phyloP scores from a whole-genome alignment of 2,888 invertebrate species.

The Brenthis daphne region DNA sequence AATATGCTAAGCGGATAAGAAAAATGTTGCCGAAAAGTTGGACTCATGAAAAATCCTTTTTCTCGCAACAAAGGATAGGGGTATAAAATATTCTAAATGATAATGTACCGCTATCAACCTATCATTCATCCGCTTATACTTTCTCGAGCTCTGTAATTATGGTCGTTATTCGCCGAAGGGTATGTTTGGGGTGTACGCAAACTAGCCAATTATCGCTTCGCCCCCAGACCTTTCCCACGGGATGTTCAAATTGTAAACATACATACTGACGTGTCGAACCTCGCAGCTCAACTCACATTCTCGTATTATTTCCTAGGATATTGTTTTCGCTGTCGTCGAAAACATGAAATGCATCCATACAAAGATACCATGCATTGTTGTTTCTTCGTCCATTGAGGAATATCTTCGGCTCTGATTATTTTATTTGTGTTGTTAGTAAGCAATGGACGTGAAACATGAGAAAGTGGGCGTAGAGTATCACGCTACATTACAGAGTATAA shows the following conservation, averaged over 20 bases:
- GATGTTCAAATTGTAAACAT: conserved; percentile 69
- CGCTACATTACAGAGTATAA: conserved; percentile 59
- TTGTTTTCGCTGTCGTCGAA: conserved; percentile 47
- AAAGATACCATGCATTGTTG: conserved; percentile 31
- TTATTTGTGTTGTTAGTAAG: conserved; percentile 39
- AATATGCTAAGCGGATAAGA: conserved; percentile 24
- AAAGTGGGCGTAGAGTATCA: conserved; percentile 57
- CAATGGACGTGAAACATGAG: conserved; percentile 49
- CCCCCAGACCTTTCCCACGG: conserved; percentile 76
- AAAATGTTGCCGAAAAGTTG: conserved; percentile 17
- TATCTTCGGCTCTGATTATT: conserved; percentile 39
- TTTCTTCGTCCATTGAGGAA: conserved; percentile 51
- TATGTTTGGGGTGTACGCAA: conserved; percentile 69
- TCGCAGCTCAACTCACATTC: conserved; percentile 49
- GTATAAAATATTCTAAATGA: conserved; percentile 1
- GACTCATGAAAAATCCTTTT: conserved; percentile 21
- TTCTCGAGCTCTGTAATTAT: conserved; percentile 65
- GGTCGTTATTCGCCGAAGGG: conserved; percentile 56
- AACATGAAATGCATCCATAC: conserved; percentile 61
- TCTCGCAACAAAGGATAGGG: neutral
- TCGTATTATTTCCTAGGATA: conserved; percentile 29
- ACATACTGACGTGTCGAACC: conserved; percentile 69
- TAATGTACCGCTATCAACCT: conserved; percentile 18
- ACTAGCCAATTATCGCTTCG: conserved; percentile 75
- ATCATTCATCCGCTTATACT: conserved; percentile 29